phyloP scores from a whole-genome alignment of 2,113 vertebrate genomes.

The Nyctibius bracteatus region DNA sequence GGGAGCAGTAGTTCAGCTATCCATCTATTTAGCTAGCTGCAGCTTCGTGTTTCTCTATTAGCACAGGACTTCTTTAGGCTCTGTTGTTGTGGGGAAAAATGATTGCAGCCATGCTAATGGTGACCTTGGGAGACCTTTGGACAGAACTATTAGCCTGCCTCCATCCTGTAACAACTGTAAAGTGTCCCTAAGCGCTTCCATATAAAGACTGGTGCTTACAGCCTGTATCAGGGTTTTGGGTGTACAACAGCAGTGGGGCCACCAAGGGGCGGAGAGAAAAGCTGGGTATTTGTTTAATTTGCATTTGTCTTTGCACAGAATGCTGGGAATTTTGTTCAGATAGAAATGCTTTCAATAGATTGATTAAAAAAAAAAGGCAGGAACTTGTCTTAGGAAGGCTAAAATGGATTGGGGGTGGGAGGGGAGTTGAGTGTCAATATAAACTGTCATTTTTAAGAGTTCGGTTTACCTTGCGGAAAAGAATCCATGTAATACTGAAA shows the following conservation, averaged over 20 bases:
- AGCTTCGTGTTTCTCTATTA: neutral
- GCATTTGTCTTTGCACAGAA: neutral
- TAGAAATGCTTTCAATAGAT: neutral
- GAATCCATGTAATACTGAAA: neutral
- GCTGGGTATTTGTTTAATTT: neutral
- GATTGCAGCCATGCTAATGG: neutral
- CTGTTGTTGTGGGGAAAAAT: neutral
- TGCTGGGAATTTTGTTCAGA: neutral
- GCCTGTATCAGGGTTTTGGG: neutral
- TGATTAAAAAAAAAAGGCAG: neutral
- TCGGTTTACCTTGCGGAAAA: neutral
- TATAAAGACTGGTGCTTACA: neutral
- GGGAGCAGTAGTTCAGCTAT: neutral
- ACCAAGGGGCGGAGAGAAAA: neutral
- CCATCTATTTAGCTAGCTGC: rapidly evolving
- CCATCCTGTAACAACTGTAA: neutral
- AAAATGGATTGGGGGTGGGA: neutral
- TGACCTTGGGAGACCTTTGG: neutral
- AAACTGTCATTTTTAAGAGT: neutral
- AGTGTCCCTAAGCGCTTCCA: neutral
- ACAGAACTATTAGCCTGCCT: neutral
- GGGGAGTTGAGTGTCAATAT: no score
- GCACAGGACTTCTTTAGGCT: neutral
- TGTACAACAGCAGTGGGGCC: neutral
- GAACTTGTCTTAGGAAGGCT: neutral